Conservation (phyloP, 37 sponge, comb jelly and placozoan species). For the Theonella swinhoei region DNA sequence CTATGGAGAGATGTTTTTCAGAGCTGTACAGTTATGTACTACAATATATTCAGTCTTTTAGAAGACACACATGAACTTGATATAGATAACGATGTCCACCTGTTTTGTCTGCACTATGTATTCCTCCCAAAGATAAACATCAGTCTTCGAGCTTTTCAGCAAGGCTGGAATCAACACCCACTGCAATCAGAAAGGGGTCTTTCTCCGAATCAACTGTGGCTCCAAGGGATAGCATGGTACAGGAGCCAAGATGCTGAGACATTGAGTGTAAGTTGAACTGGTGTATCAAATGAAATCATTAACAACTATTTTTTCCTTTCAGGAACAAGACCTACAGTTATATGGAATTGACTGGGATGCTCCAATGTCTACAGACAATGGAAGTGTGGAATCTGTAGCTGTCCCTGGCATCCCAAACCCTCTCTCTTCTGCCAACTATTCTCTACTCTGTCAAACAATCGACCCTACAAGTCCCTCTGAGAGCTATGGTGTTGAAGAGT, state of each 20-base stretch:
- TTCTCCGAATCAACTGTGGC: background rate
- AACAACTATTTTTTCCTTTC: background rate
- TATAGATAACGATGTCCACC: constrained; percentile 4
- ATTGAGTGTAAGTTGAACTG: too few relatives aligned
- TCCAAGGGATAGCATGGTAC: background rate
- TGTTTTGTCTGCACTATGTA: constrained; percentile 60
- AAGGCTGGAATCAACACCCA: background rate
- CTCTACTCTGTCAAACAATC: background rate
- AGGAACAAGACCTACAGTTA: background rate
- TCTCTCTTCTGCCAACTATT: background rate
- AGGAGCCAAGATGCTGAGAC: too few relatives aligned
- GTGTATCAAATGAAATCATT: too few relatives aligned
- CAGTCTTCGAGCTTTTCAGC: background rate
- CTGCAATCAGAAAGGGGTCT: background rate
- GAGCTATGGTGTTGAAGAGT: background rate
- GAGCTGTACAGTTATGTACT: constrained; percentile 22
- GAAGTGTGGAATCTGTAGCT: background rate
- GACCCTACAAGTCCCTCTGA: too few relatives aligned
- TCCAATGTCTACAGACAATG: background rate
- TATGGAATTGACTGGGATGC: background rate
- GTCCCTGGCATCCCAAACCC: background rate
- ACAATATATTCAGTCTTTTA: constrained; percentile 42
- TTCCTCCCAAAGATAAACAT: background rate
- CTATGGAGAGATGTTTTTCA: constrained; percentile 57
- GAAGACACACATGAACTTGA: constrained; percentile 33